Conservation (phyloP, 2,797 vertebrate species). For the Cyprinella venusta region DNA sequence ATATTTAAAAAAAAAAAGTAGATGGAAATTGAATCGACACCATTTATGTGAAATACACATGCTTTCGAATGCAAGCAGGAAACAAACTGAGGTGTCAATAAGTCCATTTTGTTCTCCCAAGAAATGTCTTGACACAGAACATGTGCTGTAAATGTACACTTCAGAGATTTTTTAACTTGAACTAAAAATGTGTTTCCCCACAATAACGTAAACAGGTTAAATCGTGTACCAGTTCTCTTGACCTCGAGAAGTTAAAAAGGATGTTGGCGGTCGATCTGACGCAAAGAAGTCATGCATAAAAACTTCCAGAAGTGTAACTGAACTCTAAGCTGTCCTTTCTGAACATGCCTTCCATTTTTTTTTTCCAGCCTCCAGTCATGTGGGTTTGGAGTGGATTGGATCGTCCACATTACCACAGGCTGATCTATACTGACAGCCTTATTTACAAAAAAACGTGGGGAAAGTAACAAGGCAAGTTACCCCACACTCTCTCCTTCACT, state of each 20-base stretch:
- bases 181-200: background rate
- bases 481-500: slow-evolving; percentile 50
- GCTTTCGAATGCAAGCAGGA: background rate
- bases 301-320: slow-evolving; percentile 46
- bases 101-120: background rate
- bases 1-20: slow-evolving; percentile 23
- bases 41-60: background rate
- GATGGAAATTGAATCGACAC: background rate
- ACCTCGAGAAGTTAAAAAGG: slow-evolving; percentile 37
- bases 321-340: slow-evolving; percentile 50
- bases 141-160: background rate
- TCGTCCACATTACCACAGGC: slow-evolving; percentile 51
- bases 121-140: background rate
- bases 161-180: background rate
- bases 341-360: slow-evolving; percentile 43
- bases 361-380: slow-evolving; percentile 31
- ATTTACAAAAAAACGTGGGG: slow-evolving; percentile 69
- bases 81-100: background rate
- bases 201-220: background rate
- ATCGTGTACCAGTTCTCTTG: slow-evolving; percentile 44
- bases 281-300: slow-evolving; percentile 25
- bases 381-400: slow-evolving; percentile 49
- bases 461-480: slow-evolving; percentile 66
- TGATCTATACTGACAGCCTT: slow-evolving; percentile 68
- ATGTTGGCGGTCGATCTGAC: slow-evolving; percentile 45